These are phyloP conservation scores for Siniperca scherzeri DNA, from an alignment of 2,797 vertebrate species.

Conservation along the genomic window DNA sequence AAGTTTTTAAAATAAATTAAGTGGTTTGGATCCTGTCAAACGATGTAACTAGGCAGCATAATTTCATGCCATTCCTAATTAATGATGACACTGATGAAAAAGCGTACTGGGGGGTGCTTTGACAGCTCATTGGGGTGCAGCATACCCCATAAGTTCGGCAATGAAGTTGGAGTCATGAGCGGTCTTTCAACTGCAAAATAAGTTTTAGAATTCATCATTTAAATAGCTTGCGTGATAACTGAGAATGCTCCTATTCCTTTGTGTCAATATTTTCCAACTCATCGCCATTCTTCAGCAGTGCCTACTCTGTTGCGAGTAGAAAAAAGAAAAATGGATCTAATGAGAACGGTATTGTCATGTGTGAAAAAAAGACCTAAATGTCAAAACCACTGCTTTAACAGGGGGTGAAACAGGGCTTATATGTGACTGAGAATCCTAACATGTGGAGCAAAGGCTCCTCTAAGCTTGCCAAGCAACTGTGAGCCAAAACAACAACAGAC, in stretches of 20 bases:
- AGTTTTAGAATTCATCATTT: conserved; percentile 8
- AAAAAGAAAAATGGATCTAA: background rate
- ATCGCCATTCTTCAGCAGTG: background rate
- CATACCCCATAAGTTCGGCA: conserved; percentile 4
- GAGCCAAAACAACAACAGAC: conserved; percentile 22
- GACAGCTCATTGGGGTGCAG: conserved; percentile 39
- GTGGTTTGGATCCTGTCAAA: conserved; percentile 16
- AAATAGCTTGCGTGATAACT: conserved; percentile 1
- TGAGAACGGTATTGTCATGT: background rate
- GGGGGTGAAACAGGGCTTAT: conserved; percentile 15
- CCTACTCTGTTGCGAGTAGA: background rate
- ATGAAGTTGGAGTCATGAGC: conserved; percentile 9
- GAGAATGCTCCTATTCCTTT: background rate
- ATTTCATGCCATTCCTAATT: conserved; percentile 49
- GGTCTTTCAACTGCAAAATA: conserved; percentile 17
- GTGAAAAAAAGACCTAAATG: background rate
- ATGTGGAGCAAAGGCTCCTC: conserved; percentile 28
- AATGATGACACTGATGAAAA: conserved; percentile 51
- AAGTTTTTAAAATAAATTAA: conserved; percentile 14
- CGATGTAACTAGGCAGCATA: conserved; percentile 8
- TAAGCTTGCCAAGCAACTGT: conserved; percentile 32
- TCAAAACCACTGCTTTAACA: background rate
- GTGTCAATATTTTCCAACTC: conserved; percentile 13
- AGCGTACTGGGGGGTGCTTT: conserved; percentile 12
- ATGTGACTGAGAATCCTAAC: conserved; percentile 7